These are phyloP conservation scores for Habropoda laboriosa DNA, from an alignment of 1,140 invertebrate genomes.

Conservation along the genomic window DNA sequence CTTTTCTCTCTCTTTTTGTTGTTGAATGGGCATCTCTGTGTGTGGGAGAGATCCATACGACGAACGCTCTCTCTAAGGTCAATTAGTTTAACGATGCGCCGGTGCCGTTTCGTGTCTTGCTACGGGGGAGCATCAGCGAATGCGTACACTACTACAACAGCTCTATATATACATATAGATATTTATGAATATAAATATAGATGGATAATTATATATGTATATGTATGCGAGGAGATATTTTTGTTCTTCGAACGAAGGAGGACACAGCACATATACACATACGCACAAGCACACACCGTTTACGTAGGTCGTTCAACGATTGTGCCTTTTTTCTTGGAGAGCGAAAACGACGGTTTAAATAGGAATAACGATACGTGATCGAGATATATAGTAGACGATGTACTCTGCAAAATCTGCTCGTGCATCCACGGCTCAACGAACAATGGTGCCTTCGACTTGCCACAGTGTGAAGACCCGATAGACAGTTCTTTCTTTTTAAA, in stretches of 20 bases:
- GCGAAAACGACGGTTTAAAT: neutral
- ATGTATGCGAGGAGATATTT: conserved; percentile 60
- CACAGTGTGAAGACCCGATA: conserved; percentile 71
- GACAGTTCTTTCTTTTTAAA: conserved; percentile 59
- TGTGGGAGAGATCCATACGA: neutral
- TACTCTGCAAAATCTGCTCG: conserved; percentile 21
- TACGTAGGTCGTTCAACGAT: conserved; percentile 66
- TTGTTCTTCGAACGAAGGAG: conserved; percentile 59
- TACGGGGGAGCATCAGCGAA: neutral
- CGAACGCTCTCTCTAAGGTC: conserved; percentile 34
- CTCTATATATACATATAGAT: conserved; percentile 66
- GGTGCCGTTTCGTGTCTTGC: conserved; percentile 1
- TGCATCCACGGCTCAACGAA: conserved; percentile 73
- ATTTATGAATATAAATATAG: conserved; percentile 67
- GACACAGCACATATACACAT: too few species aligned
- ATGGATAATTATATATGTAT: conserved; percentile 26
- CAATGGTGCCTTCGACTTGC: conserved; percentile 81
- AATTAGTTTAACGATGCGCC: neutral
- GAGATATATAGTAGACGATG: neutral
- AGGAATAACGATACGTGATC: conserved; percentile 9
- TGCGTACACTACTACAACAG: conserved; percentile 10
- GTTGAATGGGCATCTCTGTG: neutral
- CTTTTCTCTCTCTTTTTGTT: neutral
- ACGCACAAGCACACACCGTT: conserved; percentile 58
- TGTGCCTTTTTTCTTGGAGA: conserved; percentile 69